Conservation (phyloP, 2,888 invertebrate genomes). For the Diplazon laetatorius region DNA sequence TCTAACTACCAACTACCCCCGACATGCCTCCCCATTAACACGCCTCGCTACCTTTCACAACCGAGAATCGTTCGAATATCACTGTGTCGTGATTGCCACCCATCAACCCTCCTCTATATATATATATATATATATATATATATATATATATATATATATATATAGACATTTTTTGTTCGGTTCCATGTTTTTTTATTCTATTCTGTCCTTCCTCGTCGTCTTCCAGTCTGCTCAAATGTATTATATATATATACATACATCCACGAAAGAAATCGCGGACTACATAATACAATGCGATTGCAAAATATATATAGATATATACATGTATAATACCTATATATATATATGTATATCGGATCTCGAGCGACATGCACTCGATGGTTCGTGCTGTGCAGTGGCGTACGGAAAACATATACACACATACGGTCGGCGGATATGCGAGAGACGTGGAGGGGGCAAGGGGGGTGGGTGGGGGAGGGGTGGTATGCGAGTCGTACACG, state of each 20-base stretch:
- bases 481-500: slow-evolving; percentile 51
- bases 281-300: neutral
- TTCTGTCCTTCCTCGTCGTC: slow-evolving; percentile 1
- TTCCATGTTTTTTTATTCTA: neutral
- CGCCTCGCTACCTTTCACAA: too few species aligned
- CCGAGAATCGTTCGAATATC: neutral
- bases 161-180: neutral
- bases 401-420: neutral
- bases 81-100: too few species aligned
- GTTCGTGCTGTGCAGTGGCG: slow-evolving; percentile 4
- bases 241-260: too few species aligned
- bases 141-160: too few species aligned
- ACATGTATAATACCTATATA: neutral
- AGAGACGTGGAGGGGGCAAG: slow-evolving; percentile 18
- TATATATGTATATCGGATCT: neutral
- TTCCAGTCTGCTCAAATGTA: slow-evolving; percentile 25
- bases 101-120: too few species aligned
- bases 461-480: slow-evolving; percentile 9
- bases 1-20: too few species aligned
- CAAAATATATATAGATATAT: neutral
- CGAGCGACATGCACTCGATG: slow-evolving; percentile 28
- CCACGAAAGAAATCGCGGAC: slow-evolving; percentile 26
- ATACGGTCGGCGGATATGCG: slow-evolving; percentile 5
- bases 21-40: too few species aligned
- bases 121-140: too few species aligned